A percentile compares a stretch with the other conserved stretches of the same genome.
These are phyloP conservation scores for Volucella inanis DNA, from an alignment of 2,888 invertebrate genomes.

Conservation along the genomic window DNA sequence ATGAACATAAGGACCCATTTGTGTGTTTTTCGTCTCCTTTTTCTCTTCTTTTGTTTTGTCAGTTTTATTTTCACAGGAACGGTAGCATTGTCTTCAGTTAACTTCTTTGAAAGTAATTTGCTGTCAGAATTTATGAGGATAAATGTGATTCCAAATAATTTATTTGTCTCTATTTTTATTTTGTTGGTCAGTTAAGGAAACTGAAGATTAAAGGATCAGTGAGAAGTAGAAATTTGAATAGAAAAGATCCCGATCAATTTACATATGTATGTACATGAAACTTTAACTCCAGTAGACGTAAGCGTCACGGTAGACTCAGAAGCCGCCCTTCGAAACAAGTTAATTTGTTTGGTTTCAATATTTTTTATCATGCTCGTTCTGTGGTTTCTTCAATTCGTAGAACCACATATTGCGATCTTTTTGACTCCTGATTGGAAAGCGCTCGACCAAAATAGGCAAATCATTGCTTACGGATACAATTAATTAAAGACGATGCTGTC, in stretches of 20 bases:
- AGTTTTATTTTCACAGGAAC: constrained; percentile 21
- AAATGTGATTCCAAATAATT: constrained; percentile 65
- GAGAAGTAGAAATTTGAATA: background rate
- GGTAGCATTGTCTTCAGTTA: constrained; percentile 71
- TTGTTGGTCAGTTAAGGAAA: constrained; percentile 30
- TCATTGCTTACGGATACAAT: too few relatives aligned
- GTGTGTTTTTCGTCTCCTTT: constrained; percentile 45
- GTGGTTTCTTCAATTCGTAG: too few relatives aligned
- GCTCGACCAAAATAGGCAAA: too few relatives aligned
- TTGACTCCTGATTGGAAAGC: too few relatives aligned
- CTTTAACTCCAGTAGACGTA: too few relatives aligned
- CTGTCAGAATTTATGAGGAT: constrained; percentile 70
- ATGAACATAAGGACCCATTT: constrained; percentile 71
- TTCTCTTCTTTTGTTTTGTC: constrained; percentile 37
- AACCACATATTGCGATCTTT: too few relatives aligned
- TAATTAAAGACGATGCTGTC: too few relatives aligned
- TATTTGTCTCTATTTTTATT: constrained; percentile 51
- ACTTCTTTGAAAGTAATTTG: constrained; percentile 73
- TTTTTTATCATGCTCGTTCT: too few relatives aligned
- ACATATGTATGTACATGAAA: too few relatives aligned
- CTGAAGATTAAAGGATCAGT: constrained; percentile 2
- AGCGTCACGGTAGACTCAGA: too few relatives aligned
- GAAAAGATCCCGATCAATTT: constrained; percentile 16
- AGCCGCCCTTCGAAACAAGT: too few relatives aligned
- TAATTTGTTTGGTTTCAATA: too few relatives aligned